phyloP scores from a whole-genome alignment of 2,113 vertebrate species.

The Otolemur garnettii region DNA sequence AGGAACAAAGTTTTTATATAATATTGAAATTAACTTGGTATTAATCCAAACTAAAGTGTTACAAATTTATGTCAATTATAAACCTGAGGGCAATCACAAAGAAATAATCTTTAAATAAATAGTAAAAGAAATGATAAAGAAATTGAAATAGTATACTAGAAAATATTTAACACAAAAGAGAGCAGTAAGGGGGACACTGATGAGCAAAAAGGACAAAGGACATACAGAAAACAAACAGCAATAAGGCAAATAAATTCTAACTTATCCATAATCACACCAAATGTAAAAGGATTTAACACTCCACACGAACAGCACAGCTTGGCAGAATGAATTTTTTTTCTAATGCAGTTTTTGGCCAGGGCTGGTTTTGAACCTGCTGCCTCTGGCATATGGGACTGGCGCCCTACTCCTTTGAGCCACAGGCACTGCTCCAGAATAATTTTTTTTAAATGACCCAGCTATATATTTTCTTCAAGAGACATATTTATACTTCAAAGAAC shows the following conservation, averaged over 20 bases:
- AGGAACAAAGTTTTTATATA: not conserved
- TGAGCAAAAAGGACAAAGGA: not conserved
- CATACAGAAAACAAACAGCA: not conserved
- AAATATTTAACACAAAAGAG: conserved; percentile 31
- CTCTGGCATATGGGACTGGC: no score
- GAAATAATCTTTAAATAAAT: conserved; percentile 13
- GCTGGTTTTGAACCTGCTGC: no score
- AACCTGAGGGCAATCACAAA: not conserved
- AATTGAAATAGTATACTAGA: conserved; percentile 8
- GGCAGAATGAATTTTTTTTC: not conserved
- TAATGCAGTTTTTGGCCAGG: no score
- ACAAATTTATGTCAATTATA: not conserved
- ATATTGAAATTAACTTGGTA: conserved; percentile 3
- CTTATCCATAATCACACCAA: conserved; percentile 10
- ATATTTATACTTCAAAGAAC: not conserved
- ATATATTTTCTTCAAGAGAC: not conserved
- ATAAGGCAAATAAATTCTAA: not conserved
- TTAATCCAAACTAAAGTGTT: conserved; percentile 30
- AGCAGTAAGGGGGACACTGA: not conserved
- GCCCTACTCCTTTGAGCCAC: no score
- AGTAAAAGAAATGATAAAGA: not conserved
- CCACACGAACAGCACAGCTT: conserved; percentile 10
- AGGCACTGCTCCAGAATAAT: no score
- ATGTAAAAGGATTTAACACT: conserved; percentile 45
- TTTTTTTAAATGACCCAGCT: not conserved